A percentile compares a stretch with the other conserved stretches of the same genome.
These are phyloP conservation scores for Idris sp. DNA, from an alignment of 1,140 invertebrate genomes.

Conservation along the genomic window DNA sequence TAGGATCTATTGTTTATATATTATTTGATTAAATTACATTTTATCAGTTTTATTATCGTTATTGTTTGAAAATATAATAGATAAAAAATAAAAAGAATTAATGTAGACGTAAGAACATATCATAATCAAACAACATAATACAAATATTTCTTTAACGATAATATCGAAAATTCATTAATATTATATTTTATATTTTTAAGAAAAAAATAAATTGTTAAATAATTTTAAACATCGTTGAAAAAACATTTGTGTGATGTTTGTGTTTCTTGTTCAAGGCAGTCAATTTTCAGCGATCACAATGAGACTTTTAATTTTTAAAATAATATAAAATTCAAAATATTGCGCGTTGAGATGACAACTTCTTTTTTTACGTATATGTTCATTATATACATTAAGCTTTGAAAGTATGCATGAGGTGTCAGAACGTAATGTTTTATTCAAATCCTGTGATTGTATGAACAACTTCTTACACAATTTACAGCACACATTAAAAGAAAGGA, in stretches of 20 bases:
- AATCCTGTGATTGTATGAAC: slow-evolving; percentile 4
- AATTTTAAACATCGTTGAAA: slow-evolving; percentile 3
- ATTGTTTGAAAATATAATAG: slow-evolving; percentile 33
- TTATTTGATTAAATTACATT: too few species aligned
- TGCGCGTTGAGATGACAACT: too few species aligned
- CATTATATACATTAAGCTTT: slow-evolving; percentile 32
- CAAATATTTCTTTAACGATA: slow-evolving; percentile 45
- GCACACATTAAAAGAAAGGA: slow-evolving; percentile 1
- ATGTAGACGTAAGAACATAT: slow-evolving; percentile 46
- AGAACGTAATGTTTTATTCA: slow-evolving; percentile 38
- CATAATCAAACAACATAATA: slow-evolving; percentile 41
- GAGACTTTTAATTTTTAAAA: slow-evolving; percentile 9
- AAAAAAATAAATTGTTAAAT: too few species aligned
- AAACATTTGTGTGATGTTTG: slow-evolving; percentile 19
- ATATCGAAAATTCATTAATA: not conserved
- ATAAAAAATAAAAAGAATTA: slow-evolving; percentile 39
- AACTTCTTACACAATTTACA: slow-evolving; percentile 6
- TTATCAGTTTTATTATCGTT: too few species aligned
- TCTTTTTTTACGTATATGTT: slow-evolving; percentile 16
- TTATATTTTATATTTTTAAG: too few species aligned
- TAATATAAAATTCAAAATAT: slow-evolving; percentile 5
- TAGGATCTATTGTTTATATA: too few species aligned
- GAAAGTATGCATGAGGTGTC: slow-evolving; percentile 50
- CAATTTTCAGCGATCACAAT: slow-evolving; percentile 30
- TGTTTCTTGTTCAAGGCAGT: slow-evolving; percentile 9